Percentiles rank a stretch among this genome's conserved stretches.
Conservation (phyloP, 2,888 invertebrate species). For the Phrixothrix hirtus region DNA sequence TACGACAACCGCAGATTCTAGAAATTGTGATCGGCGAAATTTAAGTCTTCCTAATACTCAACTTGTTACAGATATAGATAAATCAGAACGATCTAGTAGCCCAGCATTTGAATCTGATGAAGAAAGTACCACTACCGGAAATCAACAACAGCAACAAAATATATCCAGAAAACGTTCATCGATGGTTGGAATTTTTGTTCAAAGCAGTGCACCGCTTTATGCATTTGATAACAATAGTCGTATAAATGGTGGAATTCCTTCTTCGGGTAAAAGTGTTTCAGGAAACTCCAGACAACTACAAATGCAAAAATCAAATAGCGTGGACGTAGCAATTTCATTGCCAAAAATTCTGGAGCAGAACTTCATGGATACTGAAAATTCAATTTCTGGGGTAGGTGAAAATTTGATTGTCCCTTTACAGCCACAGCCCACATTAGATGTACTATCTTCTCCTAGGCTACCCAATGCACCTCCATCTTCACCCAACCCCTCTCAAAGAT, state of each 20-base stretch:
- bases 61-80: constrained; percentile 61
- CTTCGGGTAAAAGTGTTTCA: constrained; percentile 46
- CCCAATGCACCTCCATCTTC: constrained; percentile 40
- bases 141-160: constrained; percentile 38
- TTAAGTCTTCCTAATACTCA: constrained; percentile 40
- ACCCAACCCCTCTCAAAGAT: constrained; percentile 56
- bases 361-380: constrained; percentile 65
- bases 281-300: constrained; percentile 31
- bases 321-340: constrained; percentile 54
- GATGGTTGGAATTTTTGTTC: constrained; percentile 70
- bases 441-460: constrained; percentile 22
- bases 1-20: constrained; percentile 45
- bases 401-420: constrained; percentile 21
- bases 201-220: constrained; percentile 63
- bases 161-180: constrained; percentile 66
- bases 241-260: constrained; percentile 60
- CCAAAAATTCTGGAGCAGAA: constrained; percentile 69
- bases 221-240: constrained; percentile 59
- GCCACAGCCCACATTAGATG: constrained; percentile 39
- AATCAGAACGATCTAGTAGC: constrained; percentile 85
- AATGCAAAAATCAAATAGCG: constrained; percentile 40
- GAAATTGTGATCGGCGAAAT: constrained; percentile 40
- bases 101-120: constrained; percentile 95
- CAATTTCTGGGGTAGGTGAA: constrained; percentile 47
- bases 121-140: constrained; percentile 68